Evolutionary conservation across 2,797 vertebrate species (phyloP).

Genomic region (Manis javanica): DNA sequence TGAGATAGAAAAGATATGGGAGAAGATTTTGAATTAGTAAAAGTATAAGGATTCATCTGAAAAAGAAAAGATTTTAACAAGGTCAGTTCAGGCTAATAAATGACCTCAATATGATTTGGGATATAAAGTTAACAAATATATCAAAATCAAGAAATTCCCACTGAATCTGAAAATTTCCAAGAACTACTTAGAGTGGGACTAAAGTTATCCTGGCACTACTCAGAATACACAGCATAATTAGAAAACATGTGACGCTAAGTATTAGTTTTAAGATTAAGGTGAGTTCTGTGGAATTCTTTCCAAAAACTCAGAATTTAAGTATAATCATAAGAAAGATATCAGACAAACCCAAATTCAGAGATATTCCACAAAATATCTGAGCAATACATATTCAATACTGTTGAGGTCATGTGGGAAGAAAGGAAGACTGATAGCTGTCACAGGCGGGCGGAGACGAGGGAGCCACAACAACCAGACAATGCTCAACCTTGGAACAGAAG

Average conservation of each 20-base stretch:
- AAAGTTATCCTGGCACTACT: neutral
- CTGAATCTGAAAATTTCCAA: neutral
- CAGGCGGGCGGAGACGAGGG: neutral
- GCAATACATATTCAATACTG: neutral
- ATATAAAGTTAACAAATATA: neutral
- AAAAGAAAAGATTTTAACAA: constrained; percentile 22
- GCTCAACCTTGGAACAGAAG: neutral
- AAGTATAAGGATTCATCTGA: neutral
- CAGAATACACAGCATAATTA: neutral
- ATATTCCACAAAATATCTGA: neutral
- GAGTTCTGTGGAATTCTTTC: neutral
- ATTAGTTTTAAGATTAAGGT: neutral
- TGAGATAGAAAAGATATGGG: neutral
- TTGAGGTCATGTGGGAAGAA: neutral
- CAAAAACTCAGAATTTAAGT: neutral
- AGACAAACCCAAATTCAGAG: neutral
- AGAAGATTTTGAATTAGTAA: constrained; percentile 12
- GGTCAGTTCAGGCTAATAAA: neutral
- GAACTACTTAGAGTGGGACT: neutral
- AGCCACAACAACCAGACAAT: neutral
- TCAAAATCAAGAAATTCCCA: constrained; percentile 21
- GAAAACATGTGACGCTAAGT: constrained; percentile 15
- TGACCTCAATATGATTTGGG: constrained; percentile 2
- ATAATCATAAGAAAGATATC: neutral
- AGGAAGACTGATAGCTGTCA: neutral